Conservation (phyloP, 1,140 invertebrate species). For the Euwallacea similis region DNA sequence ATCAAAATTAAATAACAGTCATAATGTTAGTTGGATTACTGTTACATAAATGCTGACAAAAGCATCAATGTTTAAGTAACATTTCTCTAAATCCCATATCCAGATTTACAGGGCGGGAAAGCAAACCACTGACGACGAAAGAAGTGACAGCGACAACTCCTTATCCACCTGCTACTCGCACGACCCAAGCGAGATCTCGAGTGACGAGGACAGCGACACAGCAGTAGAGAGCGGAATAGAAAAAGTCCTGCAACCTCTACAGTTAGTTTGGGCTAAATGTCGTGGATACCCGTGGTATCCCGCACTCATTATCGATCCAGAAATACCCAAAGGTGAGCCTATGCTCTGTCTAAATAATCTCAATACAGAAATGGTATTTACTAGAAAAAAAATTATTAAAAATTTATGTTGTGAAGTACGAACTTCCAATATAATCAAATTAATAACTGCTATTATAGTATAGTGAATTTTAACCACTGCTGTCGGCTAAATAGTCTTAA, state of each 20-base stretch:
- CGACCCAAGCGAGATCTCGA: slow-evolving; percentile 50
- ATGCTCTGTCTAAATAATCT: neutral
- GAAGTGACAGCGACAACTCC: slow-evolving; percentile 50
- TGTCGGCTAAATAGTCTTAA: neutral
- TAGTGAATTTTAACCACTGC: neutral
- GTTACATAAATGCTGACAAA: no score
- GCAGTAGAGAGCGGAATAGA: slow-evolving; percentile 33
- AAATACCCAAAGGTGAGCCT: slow-evolving; percentile 75
- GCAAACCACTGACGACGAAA: slow-evolving; percentile 50
- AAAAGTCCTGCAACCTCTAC: slow-evolving; percentile 72
- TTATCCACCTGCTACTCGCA: slow-evolving; percentile 53
- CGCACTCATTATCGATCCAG: slow-evolving; percentile 92
- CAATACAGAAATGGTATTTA: neutral
- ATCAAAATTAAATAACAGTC: no score
- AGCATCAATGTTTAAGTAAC: neutral
- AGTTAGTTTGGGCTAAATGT: slow-evolving; percentile 96
- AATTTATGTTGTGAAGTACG: neutral
- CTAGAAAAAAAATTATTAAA: neutral
- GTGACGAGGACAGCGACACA: slow-evolving; percentile 46
- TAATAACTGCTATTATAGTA: neutral
- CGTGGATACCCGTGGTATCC: slow-evolving; percentile 97
- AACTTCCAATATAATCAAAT: neutral
- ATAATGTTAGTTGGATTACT: no score
- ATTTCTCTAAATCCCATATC: slow-evolving; percentile 4
- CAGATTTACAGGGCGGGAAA: slow-evolving; percentile 47